Evolutionary conservation across 2,888 invertebrate genomes (phyloP), one percentile per base, ranked within the genome.

Genomic region (Drosophila tripunctata): DNA sequence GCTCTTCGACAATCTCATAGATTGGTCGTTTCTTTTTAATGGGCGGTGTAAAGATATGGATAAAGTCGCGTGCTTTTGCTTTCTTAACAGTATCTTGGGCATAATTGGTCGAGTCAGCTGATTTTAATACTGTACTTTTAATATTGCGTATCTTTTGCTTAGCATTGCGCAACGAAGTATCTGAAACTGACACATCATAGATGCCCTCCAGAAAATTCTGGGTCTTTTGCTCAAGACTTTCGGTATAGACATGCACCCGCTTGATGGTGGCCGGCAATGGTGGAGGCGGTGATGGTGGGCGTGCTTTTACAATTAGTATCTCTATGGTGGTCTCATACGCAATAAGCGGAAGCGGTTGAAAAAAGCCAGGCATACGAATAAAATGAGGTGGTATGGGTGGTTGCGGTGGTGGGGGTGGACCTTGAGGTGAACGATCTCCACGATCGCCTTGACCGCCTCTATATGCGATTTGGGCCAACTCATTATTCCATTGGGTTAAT

Each of bases 71-170:
- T 47, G 91, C 89, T 75, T 90, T 90, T 27, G 91, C 91, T 76
- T 92, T 92, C 67, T 91, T 87, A 33, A 92, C 91, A 31, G 91
- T 92, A 71, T 92, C 91, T 87, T 91, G 91, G 22, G 91, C 91
- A 68, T 91, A 90, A 51, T 90, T 91, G 22, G 90, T 89, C 6
- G 90, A 88, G 71, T 91, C 91, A 63, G 79, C 88, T 0, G 91
- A 91, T 75, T 91, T 91, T 22, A 90, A 75, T 15, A 92, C 90
- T 31, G 91, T 88, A 41, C 82, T 90, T 77, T 91, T 91, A 69
- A 92, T 91, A 55, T 85, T 89, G 54, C 91, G 90, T 33, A 92
- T 90, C 74, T 92, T 92, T 79, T 90, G 89, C 73, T 89, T 91
- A 60, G 91, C 91, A 67, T 89, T 91, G 65, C 90, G 89, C 54